Conservation (phyloP, 1,140 invertebrate genomes). For the Pissodes strobi region DNA sequence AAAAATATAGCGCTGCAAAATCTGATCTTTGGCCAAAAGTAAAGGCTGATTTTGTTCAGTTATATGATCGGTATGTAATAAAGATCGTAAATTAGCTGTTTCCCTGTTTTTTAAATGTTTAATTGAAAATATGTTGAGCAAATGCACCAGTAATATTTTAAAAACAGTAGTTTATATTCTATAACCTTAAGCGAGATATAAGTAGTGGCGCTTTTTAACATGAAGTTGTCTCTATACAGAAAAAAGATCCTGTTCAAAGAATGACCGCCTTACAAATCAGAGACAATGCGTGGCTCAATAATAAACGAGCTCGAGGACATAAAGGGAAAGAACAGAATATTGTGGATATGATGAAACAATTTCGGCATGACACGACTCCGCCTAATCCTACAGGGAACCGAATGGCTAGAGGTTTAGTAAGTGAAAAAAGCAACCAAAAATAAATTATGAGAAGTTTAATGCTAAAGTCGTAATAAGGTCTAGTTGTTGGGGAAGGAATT, state of each 20-base stretch:
- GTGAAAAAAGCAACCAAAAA: too few species aligned
- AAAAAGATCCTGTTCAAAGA: slow-evolving; percentile 60
- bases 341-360: slow-evolving; percentile 51
- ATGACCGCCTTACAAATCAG: slow-evolving; percentile 60
- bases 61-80: not conserved
- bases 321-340: slow-evolving; percentile 44
- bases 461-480: too few species aligned
- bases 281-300: slow-evolving; percentile 61
- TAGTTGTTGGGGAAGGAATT: too few species aligned
- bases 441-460: too few species aligned
- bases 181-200: not conserved
- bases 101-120: not conserved
- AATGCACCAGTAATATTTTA: too few species aligned
- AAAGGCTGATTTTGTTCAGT: too few species aligned
- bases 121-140: too few species aligned
- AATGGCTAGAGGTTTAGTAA: slow-evolving; percentile 21
- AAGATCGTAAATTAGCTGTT: not conserved
- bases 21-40: too few species aligned
- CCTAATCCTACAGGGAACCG: not conserved
- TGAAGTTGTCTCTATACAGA: too few species aligned
- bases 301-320: slow-evolving; percentile 44
- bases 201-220: not conserved
- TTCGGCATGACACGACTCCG: slow-evolving; percentile 15
- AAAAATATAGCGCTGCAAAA: too few species aligned
- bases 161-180: too few species aligned